Evolutionary conservation across 2,797 vertebrate genomes (phyloP).

Genomic region (Antennarius maculatus): DNA sequence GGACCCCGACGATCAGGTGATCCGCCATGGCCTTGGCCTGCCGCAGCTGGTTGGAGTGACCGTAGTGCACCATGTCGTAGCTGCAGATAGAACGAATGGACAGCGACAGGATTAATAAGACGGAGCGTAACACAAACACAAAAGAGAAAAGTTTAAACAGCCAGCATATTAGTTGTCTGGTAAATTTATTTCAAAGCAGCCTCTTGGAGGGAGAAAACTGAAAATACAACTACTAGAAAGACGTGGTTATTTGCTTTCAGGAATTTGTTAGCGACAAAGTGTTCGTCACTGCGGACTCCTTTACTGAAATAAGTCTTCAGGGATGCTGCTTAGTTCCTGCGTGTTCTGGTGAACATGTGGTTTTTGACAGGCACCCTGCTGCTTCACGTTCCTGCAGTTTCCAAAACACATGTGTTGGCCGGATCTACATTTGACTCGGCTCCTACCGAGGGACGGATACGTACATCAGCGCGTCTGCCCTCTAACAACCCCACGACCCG

Average conservation of each 20-base stretch:
- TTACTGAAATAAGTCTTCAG: neutral
- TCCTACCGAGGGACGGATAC: too few species aligned
- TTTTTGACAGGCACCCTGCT: slow-evolving; percentile 1
- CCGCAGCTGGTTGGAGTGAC: slow-evolving; percentile 97
- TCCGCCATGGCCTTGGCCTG: slow-evolving; percentile 97
- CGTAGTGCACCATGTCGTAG: slow-evolving; percentile 99
- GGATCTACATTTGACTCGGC: too few species aligned
- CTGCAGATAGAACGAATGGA: slow-evolving; percentile 69
- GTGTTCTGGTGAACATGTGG: slow-evolving; percentile 1
- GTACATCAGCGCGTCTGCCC: too few species aligned
- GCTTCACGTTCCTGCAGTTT: slow-evolving; percentile 13
- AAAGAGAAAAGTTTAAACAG: neutral
- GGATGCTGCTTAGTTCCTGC: neutral
- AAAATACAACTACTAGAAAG: slow-evolving; percentile 49
- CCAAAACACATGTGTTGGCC: neutral
- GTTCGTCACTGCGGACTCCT: neutral
- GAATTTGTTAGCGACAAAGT: slow-evolving; percentile 19
- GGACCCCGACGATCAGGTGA: slow-evolving; percentile 93
- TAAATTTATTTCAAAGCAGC: neutral
- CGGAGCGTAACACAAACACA: slow-evolving; percentile 7
- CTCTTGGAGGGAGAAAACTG: neutral
- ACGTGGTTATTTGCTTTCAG: slow-evolving; percentile 37
- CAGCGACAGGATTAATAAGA: neutral
- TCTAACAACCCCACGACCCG: too few species aligned
- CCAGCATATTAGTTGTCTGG: neutral